Evolutionary conservation across 2,113 vertebrate species (phyloP).

Genomic region (Thamnophis sirtalis): DNA sequence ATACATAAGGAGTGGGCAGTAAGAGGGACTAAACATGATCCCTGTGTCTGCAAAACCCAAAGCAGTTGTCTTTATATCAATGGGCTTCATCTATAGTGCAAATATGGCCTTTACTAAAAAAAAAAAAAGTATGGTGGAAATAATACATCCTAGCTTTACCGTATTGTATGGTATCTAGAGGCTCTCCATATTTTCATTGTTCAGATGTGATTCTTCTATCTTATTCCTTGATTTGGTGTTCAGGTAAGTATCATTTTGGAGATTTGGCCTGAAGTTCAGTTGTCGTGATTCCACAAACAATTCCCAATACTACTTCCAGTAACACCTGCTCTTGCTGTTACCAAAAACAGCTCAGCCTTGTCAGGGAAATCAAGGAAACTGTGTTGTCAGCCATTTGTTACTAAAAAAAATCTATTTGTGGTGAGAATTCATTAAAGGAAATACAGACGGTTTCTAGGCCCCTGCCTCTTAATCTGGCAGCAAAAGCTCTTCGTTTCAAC

Average conservation of each 20-base stretch:
- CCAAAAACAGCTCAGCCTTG: conserved; percentile 23
- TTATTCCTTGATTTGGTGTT: background rate
- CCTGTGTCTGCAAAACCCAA: background rate
- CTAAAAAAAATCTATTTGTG: conserved; percentile 22
- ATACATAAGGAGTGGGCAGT: background rate
- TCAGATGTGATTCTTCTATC: background rate
- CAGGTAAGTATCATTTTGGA: background rate
- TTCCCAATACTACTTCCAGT: background rate
- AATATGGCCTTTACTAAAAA: background rate
- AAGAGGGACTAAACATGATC: background rate
- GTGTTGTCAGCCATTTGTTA: conserved; percentile 19
- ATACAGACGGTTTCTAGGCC: conserved; percentile 37
- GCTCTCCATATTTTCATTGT: background rate
- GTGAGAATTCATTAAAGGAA: background rate
- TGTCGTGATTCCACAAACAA: background rate
- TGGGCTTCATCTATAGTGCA: background rate
- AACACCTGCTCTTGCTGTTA: conserved; percentile 21
- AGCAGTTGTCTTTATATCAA: background rate
- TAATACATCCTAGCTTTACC: background rate
- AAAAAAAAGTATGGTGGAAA: background rate
- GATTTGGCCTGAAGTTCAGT: background rate
- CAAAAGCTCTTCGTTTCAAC: conserved; percentile 35
- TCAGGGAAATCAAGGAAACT: conserved; percentile 40
- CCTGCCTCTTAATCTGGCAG: conserved; percentile 44
- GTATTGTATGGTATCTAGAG: background rate